These are phyloP conservation scores for Drosophila neutralis DNA, from an alignment of 2,888 invertebrate genomes.

Conservation along the genomic window DNA sequence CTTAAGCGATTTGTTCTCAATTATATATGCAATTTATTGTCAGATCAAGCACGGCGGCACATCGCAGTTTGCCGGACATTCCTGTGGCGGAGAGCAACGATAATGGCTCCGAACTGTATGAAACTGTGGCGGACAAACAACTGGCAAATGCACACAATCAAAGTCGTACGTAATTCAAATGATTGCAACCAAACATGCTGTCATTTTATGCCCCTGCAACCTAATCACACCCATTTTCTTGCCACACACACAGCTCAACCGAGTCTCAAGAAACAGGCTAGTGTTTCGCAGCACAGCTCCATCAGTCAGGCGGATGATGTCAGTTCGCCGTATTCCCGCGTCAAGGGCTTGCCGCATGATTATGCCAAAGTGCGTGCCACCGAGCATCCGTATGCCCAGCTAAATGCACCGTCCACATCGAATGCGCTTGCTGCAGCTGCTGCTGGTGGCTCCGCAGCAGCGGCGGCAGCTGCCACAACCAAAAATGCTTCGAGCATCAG, in stretches of 20 bases:
- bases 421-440: constrained; percentile 47
- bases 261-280: constrained; percentile 85
- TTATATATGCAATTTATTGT: constrained; percentile 4
- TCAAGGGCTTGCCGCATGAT: constrained; percentile 88
- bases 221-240: neutral
- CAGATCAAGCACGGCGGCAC: constrained; percentile 86
- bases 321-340: constrained; percentile 88
- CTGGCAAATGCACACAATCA: constrained; percentile 79
- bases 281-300: constrained; percentile 87
- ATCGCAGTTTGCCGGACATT: constrained; percentile 94
- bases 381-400: constrained; percentile 85
- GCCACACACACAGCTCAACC: constrained; percentile 74
- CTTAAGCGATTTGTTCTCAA: neutral
- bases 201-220: neutral
- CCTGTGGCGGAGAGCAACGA: constrained; percentile 90
- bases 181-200: neutral
- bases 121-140: constrained; percentile 90
- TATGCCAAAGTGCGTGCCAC: constrained; percentile 87
- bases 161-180: constrained; percentile 80
- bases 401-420: constrained; percentile 82
- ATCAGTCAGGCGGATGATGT: constrained; percentile 87
- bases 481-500: constrained; percentile 31
- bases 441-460: constrained; percentile 38
- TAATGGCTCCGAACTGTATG: constrained; percentile 93
- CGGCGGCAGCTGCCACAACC: constrained; percentile 56